Evolutionary conservation across 1,140 invertebrate genomes (phyloP).

Genomic region (Drosophila orena): DNA sequence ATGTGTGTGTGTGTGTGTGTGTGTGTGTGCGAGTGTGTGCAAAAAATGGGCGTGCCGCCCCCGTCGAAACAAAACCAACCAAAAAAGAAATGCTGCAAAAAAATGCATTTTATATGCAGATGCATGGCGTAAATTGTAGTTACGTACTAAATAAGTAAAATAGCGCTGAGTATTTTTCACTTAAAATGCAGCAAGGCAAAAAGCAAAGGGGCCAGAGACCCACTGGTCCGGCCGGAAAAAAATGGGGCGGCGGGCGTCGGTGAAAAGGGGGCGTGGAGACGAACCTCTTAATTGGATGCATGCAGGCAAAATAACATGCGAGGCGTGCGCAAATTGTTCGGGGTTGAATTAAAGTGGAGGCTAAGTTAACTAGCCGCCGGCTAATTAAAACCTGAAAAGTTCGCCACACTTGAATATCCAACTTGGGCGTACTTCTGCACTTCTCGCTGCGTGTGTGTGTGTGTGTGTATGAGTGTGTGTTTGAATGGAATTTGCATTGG

Average conservation of each 20-base stretch:
- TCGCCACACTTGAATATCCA: conserved; percentile 64
- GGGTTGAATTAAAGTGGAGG: conserved; percentile 51
- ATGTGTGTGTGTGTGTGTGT: conserved; percentile 41
- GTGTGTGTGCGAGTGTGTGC: conserved; percentile 56
- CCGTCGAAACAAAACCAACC: conserved; percentile 38
- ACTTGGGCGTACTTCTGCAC: conserved; percentile 36
- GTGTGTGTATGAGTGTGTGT: conserved; percentile 16
- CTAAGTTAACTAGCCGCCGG: conserved; percentile 77
- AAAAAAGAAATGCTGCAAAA: conserved; percentile 49
- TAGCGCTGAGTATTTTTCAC: conserved; percentile 83
- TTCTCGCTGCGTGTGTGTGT: conserved; percentile 7
- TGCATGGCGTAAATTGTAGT: conserved; percentile 83
- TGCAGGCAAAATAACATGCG: conserved; percentile 82
- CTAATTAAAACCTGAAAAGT: conserved; percentile 80
- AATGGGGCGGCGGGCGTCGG: conserved; percentile 1
- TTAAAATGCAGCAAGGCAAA: conserved; percentile 73
- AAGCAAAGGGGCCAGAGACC: conserved; percentile 37
- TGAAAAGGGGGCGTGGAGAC: conserved; percentile 34
- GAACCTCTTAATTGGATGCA: conserved; percentile 80
- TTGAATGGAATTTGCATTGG: conserved; percentile 70
- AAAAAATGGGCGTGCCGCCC: conserved; percentile 71
- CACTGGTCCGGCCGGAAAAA: conserved; percentile 4
- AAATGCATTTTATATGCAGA: conserved; percentile 82
- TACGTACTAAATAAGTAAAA: conserved; percentile 84
- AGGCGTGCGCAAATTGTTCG: conserved; percentile 67